Evolutionary conservation across 2,888 invertebrate genomes (phyloP), one percentile per base, ranked within the genome.

Genomic region (Nomada flava): DNA sequence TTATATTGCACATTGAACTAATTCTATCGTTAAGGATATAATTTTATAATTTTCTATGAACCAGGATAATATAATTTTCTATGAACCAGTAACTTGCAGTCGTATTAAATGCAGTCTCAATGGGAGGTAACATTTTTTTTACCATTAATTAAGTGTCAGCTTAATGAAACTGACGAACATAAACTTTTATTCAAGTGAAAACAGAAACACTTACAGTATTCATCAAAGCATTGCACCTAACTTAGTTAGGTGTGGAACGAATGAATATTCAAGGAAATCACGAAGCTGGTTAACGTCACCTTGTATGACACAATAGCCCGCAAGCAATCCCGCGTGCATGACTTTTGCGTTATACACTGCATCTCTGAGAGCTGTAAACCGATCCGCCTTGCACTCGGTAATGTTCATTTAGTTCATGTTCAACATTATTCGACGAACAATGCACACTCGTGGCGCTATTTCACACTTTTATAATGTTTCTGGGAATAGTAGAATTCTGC

Each of bases 311-410:
- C 60, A 53, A 65, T 53, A 75, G 68, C 50, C 63, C 76, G 36
- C 70, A n/a, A 76, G 77, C 65, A 71, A 76, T 79, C 44, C 65
- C 42, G 26, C 29, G 52, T 77, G 69, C 76, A 81, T 64, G 78
- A 82, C 81, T 81, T 77, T 71, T 79, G 83, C 53, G 79, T 77
- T 82, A 72, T 75, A 82, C 77, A 77, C 84, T 78, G 80, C 71
- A 85, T 85, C 82, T 64, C 82, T 62, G 59, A 57, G 69, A 60
- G 11, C 76, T 76, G 55, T 75, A 85, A 83, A 82, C 76, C 15
- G 65, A 82, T 65, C 71, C 74, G 36, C 47, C 18, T 47, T 29
- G 57, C 55, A 26, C 63, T 52, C 13, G 18, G 23, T 55, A 55
- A 53, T 50, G 57, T 59, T 73, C 69, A 63, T 77, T 73, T 57